These are phyloP conservation scores for Euclidia mi DNA, from an alignment of 2,888 invertebrate genomes.

Conservation along the genomic window DNA sequence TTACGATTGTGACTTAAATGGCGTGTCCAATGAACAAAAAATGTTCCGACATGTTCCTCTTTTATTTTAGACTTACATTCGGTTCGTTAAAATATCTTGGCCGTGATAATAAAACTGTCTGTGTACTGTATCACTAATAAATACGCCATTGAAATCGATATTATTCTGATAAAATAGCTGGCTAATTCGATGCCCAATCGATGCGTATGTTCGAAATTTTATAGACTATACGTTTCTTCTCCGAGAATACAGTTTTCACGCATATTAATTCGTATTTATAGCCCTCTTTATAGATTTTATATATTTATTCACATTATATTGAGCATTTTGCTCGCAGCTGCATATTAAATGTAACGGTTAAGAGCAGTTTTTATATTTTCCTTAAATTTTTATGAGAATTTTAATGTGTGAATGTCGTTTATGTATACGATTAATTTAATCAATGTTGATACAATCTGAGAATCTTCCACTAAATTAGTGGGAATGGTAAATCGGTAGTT, in stretches of 20 bases:
- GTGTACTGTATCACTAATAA: constrained; percentile 73
- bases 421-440: constrained; percentile 15
- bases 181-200: constrained; percentile 59
- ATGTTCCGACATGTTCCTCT: constrained; percentile 81
- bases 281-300: constrained; percentile 23
- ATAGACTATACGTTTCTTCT: constrained; percentile 44
- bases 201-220: constrained; percentile 54
- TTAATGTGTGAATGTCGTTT: constrained; percentile 13
- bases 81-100: constrained; percentile 88
- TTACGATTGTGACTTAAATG: constrained; percentile 90
- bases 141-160: constrained; percentile 79
- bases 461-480: not conserved
- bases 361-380: constrained; percentile 11
- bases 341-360: constrained; percentile 15
- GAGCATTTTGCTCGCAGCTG: constrained; percentile 10
- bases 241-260: constrained; percentile 46
- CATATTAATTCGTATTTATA: constrained; percentile 41
- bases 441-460: constrained; percentile 7
- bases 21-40: constrained; percentile 87
- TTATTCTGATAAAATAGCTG: constrained; percentile 61
- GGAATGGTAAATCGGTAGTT: not conserved
- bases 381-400: constrained; percentile 9
- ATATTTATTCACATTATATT: constrained; percentile 14
- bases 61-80: constrained; percentile 84
- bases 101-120: constrained; percentile 84